Percentiles rank a stretch among this genome's conserved stretches.
These are phyloP conservation scores for Sardinella longiceps DNA, from an alignment of 2,797 vertebrate species.

Conservation along the genomic window DNA sequence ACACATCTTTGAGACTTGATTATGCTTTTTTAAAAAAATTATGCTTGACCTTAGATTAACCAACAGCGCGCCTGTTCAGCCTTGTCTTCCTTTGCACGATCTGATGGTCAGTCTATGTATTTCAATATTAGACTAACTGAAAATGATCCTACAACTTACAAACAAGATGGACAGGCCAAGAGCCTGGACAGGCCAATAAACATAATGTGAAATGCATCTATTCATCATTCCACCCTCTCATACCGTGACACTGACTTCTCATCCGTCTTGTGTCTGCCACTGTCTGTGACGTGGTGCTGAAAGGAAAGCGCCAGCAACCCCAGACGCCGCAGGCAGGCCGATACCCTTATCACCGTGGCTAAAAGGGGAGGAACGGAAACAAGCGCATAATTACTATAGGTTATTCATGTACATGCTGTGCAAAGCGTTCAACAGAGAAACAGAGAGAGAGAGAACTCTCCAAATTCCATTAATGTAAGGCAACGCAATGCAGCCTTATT, in stretches of 20 bases:
- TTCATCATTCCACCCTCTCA: background rate
- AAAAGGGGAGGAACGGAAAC: too few relatives aligned
- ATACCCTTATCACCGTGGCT: background rate
- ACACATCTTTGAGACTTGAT: too few relatives aligned
- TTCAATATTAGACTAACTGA: background rate
- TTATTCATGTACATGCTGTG: too few relatives aligned
- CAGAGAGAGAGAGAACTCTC: background rate
- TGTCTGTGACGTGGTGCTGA: background rate
- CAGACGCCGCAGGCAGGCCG: background rate
- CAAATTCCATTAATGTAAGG: background rate
- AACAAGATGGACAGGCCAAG: background rate
- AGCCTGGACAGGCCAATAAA: background rate
- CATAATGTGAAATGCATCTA: background rate
- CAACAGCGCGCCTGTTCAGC: too few relatives aligned
- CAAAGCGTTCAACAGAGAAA: background rate
- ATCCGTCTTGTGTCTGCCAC: background rate
- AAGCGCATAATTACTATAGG: too few relatives aligned
- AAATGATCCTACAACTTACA: background rate
- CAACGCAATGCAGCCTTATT: background rate
- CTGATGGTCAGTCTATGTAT: too few relatives aligned
- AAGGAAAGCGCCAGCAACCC: background rate
- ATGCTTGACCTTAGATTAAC: too few relatives aligned
- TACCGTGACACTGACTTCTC: background rate
- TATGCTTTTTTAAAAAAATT: too few relatives aligned
- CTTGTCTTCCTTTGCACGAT: too few relatives aligned